A percentile compares a stretch with the other conserved stretches of the same genome.
These are phyloP conservation scores for Hydra vulgaris DNA, from an alignment of 30 jellyfish, hydroid and myxozoan genomes.

Conservation along the genomic window DNA sequence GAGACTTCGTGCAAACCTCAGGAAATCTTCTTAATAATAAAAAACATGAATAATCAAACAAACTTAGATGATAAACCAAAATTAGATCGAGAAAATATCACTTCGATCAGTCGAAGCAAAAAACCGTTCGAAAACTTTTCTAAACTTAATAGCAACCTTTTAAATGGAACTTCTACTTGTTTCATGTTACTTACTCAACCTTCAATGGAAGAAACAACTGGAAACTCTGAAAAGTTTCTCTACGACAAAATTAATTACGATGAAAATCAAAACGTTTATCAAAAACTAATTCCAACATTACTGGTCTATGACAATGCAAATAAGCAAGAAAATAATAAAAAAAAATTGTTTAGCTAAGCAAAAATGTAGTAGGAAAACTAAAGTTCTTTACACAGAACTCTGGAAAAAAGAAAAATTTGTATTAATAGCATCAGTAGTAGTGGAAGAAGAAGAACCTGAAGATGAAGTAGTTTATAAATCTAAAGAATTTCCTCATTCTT, in stretches of 20 bases:
- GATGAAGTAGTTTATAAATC: neutral
- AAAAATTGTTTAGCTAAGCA: neutral
- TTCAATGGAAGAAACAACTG: neutral
- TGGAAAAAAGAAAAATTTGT: conserved; percentile 1
- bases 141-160: neutral
- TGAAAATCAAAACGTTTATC: too few species aligned
- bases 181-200: neutral
- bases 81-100: too few species aligned
- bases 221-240: neutral
- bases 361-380: conserved; percentile 25
- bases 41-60: neutral
- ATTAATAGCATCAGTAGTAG: neutral
- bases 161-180: neutral
- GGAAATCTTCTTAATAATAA: neutral
- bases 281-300: neutral
- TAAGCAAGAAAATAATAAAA: neutral
- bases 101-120: too few species aligned
- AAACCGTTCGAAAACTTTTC: neutral
- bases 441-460: neutral
- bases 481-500: neutral
- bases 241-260: too few species aligned
- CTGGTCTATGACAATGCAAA: neutral
- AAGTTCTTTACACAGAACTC: conserved; percentile 19
- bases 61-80: neutral
- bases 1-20: neutral